Evolutionary conservation across 2,888 invertebrate species (phyloP).

Genomic region (Abrostola tripartita): DNA sequence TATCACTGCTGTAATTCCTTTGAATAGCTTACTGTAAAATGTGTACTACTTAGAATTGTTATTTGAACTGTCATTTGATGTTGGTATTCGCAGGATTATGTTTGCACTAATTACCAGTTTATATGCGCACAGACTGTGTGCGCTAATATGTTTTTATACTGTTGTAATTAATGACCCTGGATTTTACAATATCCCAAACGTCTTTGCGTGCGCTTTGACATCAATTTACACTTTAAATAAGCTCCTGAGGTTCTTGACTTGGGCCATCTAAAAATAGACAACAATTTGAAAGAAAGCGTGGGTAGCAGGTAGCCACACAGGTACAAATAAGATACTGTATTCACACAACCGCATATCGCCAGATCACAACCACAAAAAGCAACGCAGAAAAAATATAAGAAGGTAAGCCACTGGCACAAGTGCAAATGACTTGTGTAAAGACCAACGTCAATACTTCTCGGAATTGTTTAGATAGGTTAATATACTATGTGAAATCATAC

Average conservation of each 20-base stretch:
- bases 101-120: neutral
- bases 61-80: neutral
- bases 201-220: no score
- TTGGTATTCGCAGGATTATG: neutral
- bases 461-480: conserved; percentile 78
- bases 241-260: no score
- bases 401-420: conserved; percentile 60
- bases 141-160: neutral
- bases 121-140: neutral
- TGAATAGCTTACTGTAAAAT: no score
- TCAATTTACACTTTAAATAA: no score
- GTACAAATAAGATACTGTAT: conserved; percentile 14
- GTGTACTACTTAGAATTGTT: neutral
- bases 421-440: conserved; percentile 79
- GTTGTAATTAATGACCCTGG: neutral
- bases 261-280: no score
- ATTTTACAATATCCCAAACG: neutral
- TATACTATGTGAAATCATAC: conserved; percentile 63
- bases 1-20: neutral
- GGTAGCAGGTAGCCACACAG: conserved; percentile 26
- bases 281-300: conserved; percentile 8
- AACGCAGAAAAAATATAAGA: conserved; percentile 47
- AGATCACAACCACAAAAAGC: conserved; percentile 41
- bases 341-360: conserved; percentile 16
- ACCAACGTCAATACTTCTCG: conserved; percentile 66